These are phyloP conservation scores for Cryptotis parvus DNA, from an alignment of 2,113 vertebrate genomes.

Conservation along the genomic window DNA sequence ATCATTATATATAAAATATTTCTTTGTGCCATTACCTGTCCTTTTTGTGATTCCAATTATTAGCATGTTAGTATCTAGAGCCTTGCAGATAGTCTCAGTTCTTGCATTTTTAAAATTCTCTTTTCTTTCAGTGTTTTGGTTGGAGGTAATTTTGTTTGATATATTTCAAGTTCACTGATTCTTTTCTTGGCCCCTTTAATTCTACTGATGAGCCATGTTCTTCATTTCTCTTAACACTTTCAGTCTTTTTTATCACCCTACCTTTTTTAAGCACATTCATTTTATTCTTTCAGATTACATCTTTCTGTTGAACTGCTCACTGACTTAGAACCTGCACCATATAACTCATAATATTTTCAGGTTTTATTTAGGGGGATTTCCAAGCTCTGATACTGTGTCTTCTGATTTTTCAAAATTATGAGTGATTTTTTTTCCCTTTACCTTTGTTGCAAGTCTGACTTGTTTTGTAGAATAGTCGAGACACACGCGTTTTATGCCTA, in stretches of 20 bases:
- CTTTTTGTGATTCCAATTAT: constrained; percentile 46
- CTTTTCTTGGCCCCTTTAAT: constrained; percentile 38
- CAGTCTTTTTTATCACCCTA: constrained; percentile 19
- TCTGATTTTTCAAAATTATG: constrained; percentile 57
- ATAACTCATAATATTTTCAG: constrained; percentile 45
- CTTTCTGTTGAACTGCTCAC: constrained; percentile 12
- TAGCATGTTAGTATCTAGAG: not conserved
- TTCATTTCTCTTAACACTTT: constrained; percentile 38
- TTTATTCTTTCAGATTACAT: constrained; percentile 22
- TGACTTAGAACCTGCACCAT: constrained; percentile 44
- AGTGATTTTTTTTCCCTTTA: constrained; percentile 41
- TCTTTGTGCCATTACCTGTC: constrained; percentile 31
- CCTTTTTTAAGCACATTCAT: not conserved
- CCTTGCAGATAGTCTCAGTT: constrained; percentile 31
- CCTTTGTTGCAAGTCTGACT: constrained; percentile 34
- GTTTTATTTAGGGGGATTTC: constrained; percentile 41
- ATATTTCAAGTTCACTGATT: constrained; percentile 32
- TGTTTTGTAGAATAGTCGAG: constrained; percentile 58
- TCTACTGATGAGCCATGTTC: constrained; percentile 19
- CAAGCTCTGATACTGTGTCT: constrained; percentile 22
- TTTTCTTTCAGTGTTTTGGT: constrained; percentile 4
- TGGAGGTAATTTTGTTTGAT: not conserved
- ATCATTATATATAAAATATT: constrained; percentile 44
- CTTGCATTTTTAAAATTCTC: not conserved
- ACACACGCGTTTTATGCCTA: constrained; percentile 32